phyloP scores from a whole-genome alignment of 2,113 vertebrate species.

The Sceloporus undulatus region DNA sequence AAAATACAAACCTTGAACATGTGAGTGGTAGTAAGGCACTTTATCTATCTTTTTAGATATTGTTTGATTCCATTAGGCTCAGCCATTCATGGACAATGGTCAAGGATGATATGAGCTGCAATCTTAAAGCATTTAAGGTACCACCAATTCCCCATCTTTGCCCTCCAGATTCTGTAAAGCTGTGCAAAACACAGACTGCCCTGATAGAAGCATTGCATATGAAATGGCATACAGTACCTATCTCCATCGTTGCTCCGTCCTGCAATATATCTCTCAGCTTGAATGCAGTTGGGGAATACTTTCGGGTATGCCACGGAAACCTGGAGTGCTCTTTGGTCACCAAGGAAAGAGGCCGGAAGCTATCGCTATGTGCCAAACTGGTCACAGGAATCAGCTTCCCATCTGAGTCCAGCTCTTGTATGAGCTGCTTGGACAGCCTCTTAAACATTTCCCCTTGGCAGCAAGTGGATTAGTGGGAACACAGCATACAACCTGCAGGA shows the following conservation, averaged over 20 bases:
- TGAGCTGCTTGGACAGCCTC: slow-evolving; percentile 18
- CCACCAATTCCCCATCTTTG: background rate
- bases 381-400: slow-evolving; percentile 24
- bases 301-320: background rate
- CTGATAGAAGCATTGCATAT: background rate
- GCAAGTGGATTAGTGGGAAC: background rate
- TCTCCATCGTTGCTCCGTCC: slow-evolving; percentile 11
- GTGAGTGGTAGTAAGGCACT: no score
- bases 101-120: background rate
- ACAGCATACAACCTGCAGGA: background rate
- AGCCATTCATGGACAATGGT: background rate
- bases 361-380: background rate
- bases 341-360: slow-evolving; percentile 10
- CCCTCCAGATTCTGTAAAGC: no score
- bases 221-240: background rate
- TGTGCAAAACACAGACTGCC: background rate
- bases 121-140: background rate
- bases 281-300: slow-evolving; percentile 17
- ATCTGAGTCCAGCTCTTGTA: slow-evolving; percentile 7
- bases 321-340: background rate
- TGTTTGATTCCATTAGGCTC: background rate
- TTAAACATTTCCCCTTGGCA: slow-evolving; percentile 21
- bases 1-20: no score
- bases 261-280: slow-evolving; percentile 7
- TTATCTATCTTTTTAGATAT: no score